A percentile compares a stretch with the other conserved stretches of the same genome.
These are phyloP conservation scores for Idaea aversata DNA, from an alignment of 2,888 invertebrate genomes.

Conservation along the genomic window DNA sequence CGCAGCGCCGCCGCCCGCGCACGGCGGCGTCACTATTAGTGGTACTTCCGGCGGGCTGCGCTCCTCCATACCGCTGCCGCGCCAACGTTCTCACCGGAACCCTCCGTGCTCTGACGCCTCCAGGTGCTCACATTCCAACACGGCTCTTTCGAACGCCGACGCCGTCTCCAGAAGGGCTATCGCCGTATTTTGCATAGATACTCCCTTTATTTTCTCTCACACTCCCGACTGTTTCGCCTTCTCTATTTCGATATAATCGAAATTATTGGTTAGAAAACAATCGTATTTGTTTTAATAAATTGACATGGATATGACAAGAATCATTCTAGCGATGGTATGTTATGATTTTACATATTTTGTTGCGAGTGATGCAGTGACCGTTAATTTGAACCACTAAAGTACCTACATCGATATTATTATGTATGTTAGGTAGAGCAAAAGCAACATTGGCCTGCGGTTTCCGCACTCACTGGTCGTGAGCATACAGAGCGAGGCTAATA, in stretches of 20 bases:
- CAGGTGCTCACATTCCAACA: constrained; percentile 75
- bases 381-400: constrained; percentile 8
- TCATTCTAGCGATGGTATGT: constrained; percentile 42
- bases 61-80: constrained; percentile 80
- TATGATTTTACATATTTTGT: constrained; percentile 54
- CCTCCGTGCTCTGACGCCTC: constrained; percentile 71
- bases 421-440: constrained; percentile 13
- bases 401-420: constrained; percentile 2
- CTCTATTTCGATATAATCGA: constrained; percentile 49
- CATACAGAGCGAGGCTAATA: constrained; percentile 44
- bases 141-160: constrained; percentile 69
- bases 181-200: constrained; percentile 78
- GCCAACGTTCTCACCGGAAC: constrained; percentile 79
- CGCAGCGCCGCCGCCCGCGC: constrained; percentile 56
- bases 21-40: constrained; percentile 69
- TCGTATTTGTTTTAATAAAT: constrained; percentile 27
- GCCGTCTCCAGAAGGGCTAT: constrained; percentile 72
- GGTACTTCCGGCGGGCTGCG: constrained; percentile 77
- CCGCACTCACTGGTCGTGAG: constrained; percentile 35
- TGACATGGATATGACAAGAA: constrained; percentile 26
- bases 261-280: constrained; percentile 34
- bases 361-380: constrained; percentile 22
- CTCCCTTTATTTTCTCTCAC: constrained; percentile 47
- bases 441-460: constrained; percentile 25
- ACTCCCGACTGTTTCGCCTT: constrained; percentile 41